Evolutionary conservation across 2,797 vertebrate genomes (phyloP), one percentile per base, ranked within the genome.

Genomic region (Danio jaintianensis): DNA sequence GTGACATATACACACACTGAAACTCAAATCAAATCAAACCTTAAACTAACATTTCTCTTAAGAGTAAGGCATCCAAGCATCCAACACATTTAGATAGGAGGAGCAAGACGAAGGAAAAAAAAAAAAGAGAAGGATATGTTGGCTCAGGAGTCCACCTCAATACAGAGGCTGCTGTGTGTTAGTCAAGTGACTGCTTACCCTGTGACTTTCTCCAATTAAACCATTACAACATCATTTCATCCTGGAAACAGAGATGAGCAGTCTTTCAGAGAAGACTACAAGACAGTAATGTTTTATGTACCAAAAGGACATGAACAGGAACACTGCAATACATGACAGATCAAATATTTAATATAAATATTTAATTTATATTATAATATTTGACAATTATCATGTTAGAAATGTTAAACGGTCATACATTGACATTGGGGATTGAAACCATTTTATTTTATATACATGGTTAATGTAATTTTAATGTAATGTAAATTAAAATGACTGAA

Each of bases 121-220:
- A 18, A 20, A 47, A 43, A n/a, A 13, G 15, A 58, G 18, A 63
- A 6, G 8, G 45, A 40, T 43, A 52, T 47, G 56, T 58, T 90
- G 86, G 86, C 87, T 89, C 85, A 84, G 82, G 81, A 82, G 84
- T 86, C 89, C 86, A 73, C 82, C 75, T 90, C 86, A 78, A 87
- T 83, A 93, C 88, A 92, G 88, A 90, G 84, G 78, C 83, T 48
- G 82, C 88, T 88, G 82, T 92, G 92, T 92, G 90, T 77, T 69
- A 90, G 89, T 93, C 90, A 93, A 90, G 88, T 92, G 90, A 94
- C 81, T 83, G 85, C 88, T 92, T 88, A 91, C 82, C 85, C 84
- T 80, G 87, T n/a, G 68, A 87, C 89, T 62, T 86, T 80, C 86
- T 88, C 82, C 89, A 89, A 91, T 91, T 85, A 89, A 63, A 79